A percentile compares a stretch with the other conserved stretches of the same genome.
Evolutionary conservation across 2,797 vertebrate species (phyloP).

Genomic region (Mallotus villosus): DNA sequence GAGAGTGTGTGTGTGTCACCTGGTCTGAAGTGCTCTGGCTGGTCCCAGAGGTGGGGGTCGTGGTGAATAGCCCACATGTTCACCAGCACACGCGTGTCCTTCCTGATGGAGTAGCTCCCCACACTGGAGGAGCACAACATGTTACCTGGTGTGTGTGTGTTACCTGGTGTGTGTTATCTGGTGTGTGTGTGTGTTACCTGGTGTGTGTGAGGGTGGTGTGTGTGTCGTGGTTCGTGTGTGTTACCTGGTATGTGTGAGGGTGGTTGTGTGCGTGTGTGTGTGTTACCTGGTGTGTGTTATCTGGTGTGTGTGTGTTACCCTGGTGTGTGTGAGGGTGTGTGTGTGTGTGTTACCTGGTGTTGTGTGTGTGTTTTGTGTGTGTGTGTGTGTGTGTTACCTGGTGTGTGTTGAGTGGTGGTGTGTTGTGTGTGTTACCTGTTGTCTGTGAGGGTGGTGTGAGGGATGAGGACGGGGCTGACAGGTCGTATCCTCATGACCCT

Average conservation of each 20-base stretch:
- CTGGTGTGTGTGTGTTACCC: neutral
- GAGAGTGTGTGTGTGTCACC: too few species aligned
- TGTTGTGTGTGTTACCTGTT: conserved; percentile 7
- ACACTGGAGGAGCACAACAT: conserved; percentile 52
- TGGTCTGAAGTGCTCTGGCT: conserved; percentile 72
- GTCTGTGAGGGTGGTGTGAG: conserved; percentile 14
- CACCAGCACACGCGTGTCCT: conserved; percentile 75
- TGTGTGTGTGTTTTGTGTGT: conserved; percentile 29
- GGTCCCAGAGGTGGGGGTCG: conserved; percentile 71
- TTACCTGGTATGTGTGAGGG: neutral
- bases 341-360: conserved; percentile 6
- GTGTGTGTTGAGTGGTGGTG: neutral
- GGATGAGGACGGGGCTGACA: conserved; percentile 77
- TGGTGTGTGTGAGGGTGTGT: neutral
- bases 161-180: neutral
- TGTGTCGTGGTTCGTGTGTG: neutral
- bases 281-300: neutral
- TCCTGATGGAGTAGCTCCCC: conserved; percentile 59
- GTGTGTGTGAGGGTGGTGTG: neutral
- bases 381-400: conserved; percentile 23
- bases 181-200: conserved; percentile 6
- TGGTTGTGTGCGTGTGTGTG: neutral
- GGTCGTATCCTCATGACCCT: conserved; percentile 81
- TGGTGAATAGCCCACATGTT: conserved; percentile 83
- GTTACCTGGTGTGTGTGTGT: neutral